A percentile compares a stretch with the other conserved stretches of the same genome.
Conservation (phyloP, 2,113 vertebrate genomes). For the Neogale vison region DNA sequence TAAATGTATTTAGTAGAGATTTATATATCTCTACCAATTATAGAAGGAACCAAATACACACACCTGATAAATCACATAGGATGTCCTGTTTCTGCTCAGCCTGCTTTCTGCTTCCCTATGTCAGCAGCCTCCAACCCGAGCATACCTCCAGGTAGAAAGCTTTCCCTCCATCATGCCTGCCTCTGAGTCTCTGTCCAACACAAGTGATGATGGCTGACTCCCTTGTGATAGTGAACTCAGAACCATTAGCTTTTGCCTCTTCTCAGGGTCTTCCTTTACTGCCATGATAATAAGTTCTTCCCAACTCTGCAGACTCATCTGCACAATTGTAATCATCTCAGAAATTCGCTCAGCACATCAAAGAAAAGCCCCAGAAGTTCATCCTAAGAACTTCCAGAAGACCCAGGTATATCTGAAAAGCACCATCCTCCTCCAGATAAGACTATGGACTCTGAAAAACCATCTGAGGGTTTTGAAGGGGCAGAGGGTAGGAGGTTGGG, state of each 20-base stretch:
- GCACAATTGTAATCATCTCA: background rate
- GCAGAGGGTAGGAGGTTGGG: no score
- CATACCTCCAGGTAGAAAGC: background rate
- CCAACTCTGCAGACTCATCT: background rate
- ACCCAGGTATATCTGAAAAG: background rate
- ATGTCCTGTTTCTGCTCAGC: background rate
- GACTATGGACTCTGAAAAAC: no score
- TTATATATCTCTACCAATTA: background rate
- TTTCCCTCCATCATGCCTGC: background rate
- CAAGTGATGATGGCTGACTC: background rate
- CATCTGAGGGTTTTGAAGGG: no score
- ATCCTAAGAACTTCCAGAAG: background rate
- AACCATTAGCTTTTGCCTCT: background rate
- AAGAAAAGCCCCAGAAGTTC: background rate
- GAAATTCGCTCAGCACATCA: background rate
- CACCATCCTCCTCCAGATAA: background rate
- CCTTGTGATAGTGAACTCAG: background rate
- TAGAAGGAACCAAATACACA: background rate
- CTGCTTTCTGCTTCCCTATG: background rate
- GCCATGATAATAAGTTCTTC: background rate
- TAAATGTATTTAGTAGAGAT: background rate
- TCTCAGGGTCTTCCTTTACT: background rate
- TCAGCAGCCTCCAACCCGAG: background rate
- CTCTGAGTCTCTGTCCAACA: background rate
- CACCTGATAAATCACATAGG: background rate